Evolutionary conservation across 2,888 invertebrate genomes (phyloP).

Genomic region (Melanostoma mellinum): DNA sequence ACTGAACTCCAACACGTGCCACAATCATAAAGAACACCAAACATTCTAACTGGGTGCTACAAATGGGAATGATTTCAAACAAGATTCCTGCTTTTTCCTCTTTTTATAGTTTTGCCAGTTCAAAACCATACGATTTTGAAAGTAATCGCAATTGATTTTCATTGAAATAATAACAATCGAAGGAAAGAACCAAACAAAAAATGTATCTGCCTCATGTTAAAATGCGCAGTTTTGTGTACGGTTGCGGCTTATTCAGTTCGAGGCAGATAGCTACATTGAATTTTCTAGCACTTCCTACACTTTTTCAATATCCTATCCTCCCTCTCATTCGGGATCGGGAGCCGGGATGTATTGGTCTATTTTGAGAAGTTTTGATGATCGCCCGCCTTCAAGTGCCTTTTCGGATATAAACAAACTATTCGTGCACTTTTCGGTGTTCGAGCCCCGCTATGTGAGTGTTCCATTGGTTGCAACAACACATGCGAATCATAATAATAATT

Average conservation of each 20-base stretch:
- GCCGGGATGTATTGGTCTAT: constrained; percentile 30
- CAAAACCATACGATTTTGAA: background rate
- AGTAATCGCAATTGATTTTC: too few relatives aligned
- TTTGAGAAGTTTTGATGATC: constrained; percentile 61
- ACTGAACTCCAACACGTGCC: constrained; percentile 69
- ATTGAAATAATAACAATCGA: too few relatives aligned
- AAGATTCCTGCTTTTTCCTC: background rate
- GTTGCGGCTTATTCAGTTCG: too few relatives aligned
- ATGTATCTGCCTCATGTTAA: constrained; percentile 9
- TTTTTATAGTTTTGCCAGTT: background rate
- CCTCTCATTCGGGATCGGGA: constrained; percentile 25
- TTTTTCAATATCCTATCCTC: constrained; percentile 64
- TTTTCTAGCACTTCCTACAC: constrained; percentile 65
- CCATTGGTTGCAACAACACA: constrained; percentile 52
- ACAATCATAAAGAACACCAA: constrained; percentile 24
- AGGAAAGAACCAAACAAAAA: too few relatives aligned
- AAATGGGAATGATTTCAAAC: constrained; percentile 15
- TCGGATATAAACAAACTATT: constrained; percentile 61
- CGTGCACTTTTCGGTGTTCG: constrained; percentile 49
- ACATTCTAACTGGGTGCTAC: constrained; percentile 31
- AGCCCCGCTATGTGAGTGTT: constrained; percentile 30
- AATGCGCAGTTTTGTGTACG: background rate
- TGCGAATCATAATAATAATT: constrained; percentile 69
- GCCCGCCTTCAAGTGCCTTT: constrained; percentile 59
- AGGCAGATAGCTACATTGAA: constrained; percentile 45